A percentile compares a stretch with the other conserved stretches of the same genome.
Evolutionary conservation across 2,888 invertebrate species (phyloP).

Genomic region (Hirudinaria manillensis): DNA sequence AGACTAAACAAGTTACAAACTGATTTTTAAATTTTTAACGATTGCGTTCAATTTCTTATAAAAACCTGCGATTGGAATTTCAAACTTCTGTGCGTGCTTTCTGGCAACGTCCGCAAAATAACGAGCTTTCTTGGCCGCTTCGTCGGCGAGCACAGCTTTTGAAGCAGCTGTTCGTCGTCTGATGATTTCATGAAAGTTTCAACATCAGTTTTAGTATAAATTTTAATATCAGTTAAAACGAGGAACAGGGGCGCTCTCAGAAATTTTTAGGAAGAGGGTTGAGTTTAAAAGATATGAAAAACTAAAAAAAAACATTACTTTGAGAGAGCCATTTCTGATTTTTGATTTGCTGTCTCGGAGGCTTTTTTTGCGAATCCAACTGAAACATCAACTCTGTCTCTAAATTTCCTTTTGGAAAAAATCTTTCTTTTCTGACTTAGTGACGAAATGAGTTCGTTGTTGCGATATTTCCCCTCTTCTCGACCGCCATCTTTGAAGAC

Average conservation of each 20-base stretch:
- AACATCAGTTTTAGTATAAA: background rate
- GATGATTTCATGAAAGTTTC: background rate
- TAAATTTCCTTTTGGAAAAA: slow-evolving; percentile 25
- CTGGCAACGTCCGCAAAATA: slow-evolving; percentile 24
- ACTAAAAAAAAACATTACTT: slow-evolving; percentile 2
- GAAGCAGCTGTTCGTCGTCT: slow-evolving; percentile 15
- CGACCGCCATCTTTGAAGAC: slow-evolving; percentile 9
- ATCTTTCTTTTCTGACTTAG: slow-evolving; percentile 22
- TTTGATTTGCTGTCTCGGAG: slow-evolving; percentile 21
- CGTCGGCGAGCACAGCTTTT: slow-evolving; percentile 18
- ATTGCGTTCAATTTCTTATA: too few species aligned
- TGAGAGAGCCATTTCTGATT: slow-evolving; percentile 12
- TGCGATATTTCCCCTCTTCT: slow-evolving; percentile 23
- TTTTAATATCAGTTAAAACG: background rate
- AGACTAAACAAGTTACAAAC: too few species aligned
- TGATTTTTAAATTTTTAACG: too few species aligned
- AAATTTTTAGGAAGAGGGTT: too few species aligned
- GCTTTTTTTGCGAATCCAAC: slow-evolving; percentile 24
- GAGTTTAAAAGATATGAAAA: background rate
- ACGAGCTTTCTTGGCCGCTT: slow-evolving; percentile 21
- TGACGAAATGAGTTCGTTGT: slow-evolving; percentile 27
- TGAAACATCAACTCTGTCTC: slow-evolving; percentile 25
- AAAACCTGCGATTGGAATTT: background rate
- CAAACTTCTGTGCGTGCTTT: slow-evolving; percentile 25
- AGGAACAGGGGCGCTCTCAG: background rate